phyloP scores from a whole-genome alignment of 2,888 invertebrate genomes.

The Punctoribates punctum region DNA sequence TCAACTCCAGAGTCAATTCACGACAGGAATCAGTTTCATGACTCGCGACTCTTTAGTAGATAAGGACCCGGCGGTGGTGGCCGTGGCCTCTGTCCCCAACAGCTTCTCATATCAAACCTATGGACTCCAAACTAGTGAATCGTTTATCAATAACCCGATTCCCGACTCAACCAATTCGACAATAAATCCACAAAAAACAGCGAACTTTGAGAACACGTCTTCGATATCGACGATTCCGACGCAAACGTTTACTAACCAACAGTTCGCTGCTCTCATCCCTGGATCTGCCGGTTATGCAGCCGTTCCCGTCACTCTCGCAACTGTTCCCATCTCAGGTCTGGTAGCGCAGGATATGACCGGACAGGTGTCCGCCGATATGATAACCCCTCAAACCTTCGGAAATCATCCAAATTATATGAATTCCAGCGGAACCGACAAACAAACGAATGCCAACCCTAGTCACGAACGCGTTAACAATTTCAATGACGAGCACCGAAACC shows the following conservation, averaged over 20 bases:
- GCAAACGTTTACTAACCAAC: constrained; percentile 81
- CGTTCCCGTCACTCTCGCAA: background rate
- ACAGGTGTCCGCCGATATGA: background rate
- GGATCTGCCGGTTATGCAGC: background rate
- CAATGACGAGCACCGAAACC: constrained; percentile 9
- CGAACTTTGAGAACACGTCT: constrained; percentile 30
- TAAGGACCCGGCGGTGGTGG: constrained; percentile 57
- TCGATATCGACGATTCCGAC: constrained; percentile 61
- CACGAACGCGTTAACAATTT: constrained; percentile 11
- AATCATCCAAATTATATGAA: constrained; percentile 24
- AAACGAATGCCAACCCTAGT: constrained; percentile 17
- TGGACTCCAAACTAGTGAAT: constrained; percentile 37
- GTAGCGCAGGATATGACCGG: background rate
- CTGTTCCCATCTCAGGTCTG: constrained; percentile 5
- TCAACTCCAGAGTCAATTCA: constrained; percentile 4
- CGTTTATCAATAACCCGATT: constrained; percentile 5
- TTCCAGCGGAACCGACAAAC: constrained; percentile 17
- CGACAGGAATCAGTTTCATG: constrained; percentile 35
- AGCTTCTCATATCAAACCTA: background rate
- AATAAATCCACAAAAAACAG: background rate
- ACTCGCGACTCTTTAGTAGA: constrained; percentile 29
- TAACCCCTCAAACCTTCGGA: background rate
- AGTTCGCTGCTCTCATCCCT: constrained; percentile 58
- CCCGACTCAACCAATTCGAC: constrained; percentile 13
- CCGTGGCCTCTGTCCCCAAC: constrained; percentile 43